These are phyloP conservation scores for Terrapene triunguis DNA, from an alignment of 2,113 vertebrate genomes.

Conservation along the genomic window DNA sequence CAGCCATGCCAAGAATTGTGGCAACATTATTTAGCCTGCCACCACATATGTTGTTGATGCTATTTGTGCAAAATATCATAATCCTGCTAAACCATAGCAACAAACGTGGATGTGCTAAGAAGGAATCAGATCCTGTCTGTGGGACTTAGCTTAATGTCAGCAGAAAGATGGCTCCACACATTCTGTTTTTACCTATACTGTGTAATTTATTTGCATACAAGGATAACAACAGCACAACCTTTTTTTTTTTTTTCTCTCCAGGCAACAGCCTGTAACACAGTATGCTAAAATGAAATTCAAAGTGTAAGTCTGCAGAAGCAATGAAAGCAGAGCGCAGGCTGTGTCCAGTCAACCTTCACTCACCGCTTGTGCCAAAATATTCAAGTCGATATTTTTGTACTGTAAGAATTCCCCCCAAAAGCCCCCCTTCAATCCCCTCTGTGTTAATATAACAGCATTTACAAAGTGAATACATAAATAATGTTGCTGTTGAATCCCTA, in stretches of 20 bases:
- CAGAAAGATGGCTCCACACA: background rate
- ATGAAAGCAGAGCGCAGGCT: background rate
- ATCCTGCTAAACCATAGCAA: background rate
- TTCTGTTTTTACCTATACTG: slow-evolving; percentile 17
- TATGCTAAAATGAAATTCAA: slow-evolving; percentile 13
- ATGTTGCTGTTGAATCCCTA: background rate
- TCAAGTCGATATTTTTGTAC: accelerated
- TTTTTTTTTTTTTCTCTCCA: background rate
- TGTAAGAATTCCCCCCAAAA: accelerated
- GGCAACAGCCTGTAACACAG: background rate
- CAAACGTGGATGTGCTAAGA: slow-evolving; percentile 27
- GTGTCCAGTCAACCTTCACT: background rate
- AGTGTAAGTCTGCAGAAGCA: background rate
- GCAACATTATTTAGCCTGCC: slow-evolving; percentile 47
- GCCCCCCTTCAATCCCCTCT: accelerated
- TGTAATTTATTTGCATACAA: background rate
- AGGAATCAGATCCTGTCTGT: slow-evolving; percentile 5
- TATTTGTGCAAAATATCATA: slow-evolving; percentile 38
- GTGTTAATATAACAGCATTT: background rate
- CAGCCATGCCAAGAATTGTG: slow-evolving; percentile 44
- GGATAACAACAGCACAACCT: background rate
- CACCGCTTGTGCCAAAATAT: background rate
- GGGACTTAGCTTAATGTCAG: background rate
- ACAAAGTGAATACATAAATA: background rate
- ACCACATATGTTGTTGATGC: slow-evolving; percentile 48